These are phyloP conservation scores for Cydia fagiglandana DNA, from an alignment of 1,140 invertebrate genomes.

Conservation along the genomic window DNA sequence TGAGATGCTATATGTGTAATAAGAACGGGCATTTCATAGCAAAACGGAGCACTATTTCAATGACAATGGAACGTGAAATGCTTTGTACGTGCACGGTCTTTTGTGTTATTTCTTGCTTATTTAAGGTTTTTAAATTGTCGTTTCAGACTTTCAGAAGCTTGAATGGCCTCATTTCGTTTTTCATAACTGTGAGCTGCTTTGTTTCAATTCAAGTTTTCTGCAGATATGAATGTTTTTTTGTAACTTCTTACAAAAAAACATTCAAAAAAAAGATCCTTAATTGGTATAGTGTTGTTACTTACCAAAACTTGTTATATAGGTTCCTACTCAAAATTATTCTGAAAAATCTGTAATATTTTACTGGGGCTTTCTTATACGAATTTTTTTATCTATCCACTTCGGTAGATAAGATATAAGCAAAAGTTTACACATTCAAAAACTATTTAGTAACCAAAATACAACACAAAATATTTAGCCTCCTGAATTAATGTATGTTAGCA, in stretches of 20 bases:
- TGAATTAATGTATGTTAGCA: no score
- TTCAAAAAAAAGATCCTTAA: background rate
- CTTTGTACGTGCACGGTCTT: background rate
- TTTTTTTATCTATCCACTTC: no score
- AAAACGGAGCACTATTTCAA: background rate
- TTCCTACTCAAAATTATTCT: no score
- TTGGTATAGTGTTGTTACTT: background rate
- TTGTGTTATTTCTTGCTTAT: background rate
- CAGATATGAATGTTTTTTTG: background rate
- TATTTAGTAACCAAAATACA: no score
- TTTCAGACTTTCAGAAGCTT: background rate
- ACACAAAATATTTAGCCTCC: no score
- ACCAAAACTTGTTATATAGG: no score
- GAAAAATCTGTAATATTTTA: no score
- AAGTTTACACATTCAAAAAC: no score
- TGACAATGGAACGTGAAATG: slow-evolving; percentile 5
- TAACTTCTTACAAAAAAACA: no score
- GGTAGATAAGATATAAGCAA: no score
- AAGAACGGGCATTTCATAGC: background rate
- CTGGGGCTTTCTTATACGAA: no score
- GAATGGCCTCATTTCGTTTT: background rate
- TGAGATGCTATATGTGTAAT: background rate
- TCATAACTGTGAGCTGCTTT: background rate
- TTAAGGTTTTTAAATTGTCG: background rate
- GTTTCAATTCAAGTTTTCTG: no score